Conservation (phyloP, 2,888 invertebrate species). For the Drosophila pseudotalamancana region DNA sequence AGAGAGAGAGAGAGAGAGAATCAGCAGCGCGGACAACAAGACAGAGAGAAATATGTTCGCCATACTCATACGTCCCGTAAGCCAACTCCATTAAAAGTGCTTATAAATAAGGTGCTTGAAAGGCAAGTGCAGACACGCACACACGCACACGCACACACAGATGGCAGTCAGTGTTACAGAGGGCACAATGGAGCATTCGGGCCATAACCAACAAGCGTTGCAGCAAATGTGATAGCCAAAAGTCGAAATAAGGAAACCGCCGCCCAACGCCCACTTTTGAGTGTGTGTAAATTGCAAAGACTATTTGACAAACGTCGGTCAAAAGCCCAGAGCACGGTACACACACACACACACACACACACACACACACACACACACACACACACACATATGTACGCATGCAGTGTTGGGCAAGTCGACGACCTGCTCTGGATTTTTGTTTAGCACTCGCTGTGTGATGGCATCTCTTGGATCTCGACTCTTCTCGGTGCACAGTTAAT, state of each 20-base stretch:
- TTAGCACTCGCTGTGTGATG: constrained; percentile 27
- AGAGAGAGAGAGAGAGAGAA: constrained; percentile 10
- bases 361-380: background rate
- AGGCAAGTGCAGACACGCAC: constrained; percentile 68
- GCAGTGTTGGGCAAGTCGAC: constrained; percentile 44
- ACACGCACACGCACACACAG: constrained; percentile 17
- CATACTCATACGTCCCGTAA: constrained; percentile 66
- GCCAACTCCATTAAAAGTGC: constrained; percentile 80
- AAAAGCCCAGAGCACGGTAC: constrained; percentile 61
- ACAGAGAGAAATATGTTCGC: constrained; percentile 54
- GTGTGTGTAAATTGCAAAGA: constrained; percentile 79
- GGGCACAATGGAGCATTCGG: constrained; percentile 62
- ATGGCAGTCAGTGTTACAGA: constrained; percentile 15
- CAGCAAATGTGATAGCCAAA: constrained; percentile 58
- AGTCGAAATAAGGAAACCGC: constrained; percentile 48
- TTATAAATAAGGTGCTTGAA: constrained; percentile 81
- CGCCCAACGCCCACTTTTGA: constrained; percentile 40
- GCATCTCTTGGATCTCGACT: constrained; percentile 27
- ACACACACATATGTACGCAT: too few relatives aligned
- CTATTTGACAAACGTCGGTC: constrained; percentile 80
- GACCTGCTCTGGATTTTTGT: constrained; percentile 52
- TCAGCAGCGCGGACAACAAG: constrained; percentile 22
- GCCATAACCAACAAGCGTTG: constrained; percentile 77
- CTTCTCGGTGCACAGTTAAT: constrained; percentile 65
- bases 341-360: constrained; percentile 13